These are phyloP conservation scores for Ceryle rudis DNA, from an alignment of 2,797 vertebrate genomes.

Conservation along the genomic window DNA sequence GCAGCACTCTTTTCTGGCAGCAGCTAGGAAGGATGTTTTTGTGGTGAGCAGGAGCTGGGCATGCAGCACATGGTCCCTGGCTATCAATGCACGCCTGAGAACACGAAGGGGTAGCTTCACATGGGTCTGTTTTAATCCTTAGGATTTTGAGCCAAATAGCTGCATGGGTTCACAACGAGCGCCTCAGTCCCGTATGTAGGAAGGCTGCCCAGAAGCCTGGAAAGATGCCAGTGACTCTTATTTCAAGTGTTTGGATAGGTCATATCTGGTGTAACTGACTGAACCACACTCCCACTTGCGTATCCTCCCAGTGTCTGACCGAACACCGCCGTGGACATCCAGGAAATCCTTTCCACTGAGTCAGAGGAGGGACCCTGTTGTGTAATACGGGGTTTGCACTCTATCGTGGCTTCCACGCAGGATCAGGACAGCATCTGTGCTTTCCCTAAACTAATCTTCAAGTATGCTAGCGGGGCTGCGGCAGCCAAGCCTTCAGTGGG, in stretches of 20 bases:
- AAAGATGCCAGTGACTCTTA: background rate
- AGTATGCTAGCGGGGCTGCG: background rate
- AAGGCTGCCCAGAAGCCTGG: background rate
- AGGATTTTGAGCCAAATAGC: background rate
- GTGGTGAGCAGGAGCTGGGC: background rate
- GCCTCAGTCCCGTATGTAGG: accelerated
- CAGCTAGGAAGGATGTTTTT: background rate
- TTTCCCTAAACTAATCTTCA: background rate
- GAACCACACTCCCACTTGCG: background rate
- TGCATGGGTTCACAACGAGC: background rate
- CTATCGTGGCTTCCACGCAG: background rate
- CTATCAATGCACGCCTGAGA: background rate
- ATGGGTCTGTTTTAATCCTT: background rate
- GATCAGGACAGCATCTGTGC: background rate
- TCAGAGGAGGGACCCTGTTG: background rate
- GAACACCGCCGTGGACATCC: background rate
- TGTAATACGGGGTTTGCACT: background rate
- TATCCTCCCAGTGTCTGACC: background rate
- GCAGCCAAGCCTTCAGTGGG: background rate
- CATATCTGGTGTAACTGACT: background rate
- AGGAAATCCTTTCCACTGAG: conserved; percentile 32
- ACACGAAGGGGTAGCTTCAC: accelerated
- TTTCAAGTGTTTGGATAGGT: background rate
- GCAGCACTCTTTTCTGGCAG: background rate
- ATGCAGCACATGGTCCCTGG: accelerated